Evolutionary conservation across 2,113 vertebrate species (phyloP).

Genomic region (Echinops telfairi): DNA sequence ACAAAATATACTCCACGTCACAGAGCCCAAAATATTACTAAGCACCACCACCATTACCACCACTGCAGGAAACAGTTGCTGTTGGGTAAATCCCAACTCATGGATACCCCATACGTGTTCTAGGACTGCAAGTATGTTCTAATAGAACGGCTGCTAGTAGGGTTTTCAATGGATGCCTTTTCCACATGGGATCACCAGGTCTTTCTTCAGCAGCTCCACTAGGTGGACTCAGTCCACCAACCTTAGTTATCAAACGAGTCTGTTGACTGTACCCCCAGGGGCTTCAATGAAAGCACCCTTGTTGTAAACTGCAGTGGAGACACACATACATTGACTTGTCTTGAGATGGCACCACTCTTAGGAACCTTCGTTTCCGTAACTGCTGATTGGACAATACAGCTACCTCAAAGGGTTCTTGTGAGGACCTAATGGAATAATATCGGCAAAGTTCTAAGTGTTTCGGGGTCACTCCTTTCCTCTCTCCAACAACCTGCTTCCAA

Average conservation of each 20-base stretch:
- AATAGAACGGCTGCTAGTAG: not conserved
- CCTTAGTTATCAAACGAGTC: not conserved
- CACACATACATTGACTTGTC: accelerated
- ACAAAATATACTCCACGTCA: not conserved
- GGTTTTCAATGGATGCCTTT: not conserved
- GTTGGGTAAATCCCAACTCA: not conserved
- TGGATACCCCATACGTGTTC: too few relatives aligned
- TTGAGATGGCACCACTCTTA: not conserved
- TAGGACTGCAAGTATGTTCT: not conserved
- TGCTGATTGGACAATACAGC: not conserved
- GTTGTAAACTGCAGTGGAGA: not conserved
- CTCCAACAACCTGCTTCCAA: not conserved
- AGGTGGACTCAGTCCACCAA: not conserved
- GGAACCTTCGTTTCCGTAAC: not conserved
- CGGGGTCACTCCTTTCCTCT: not conserved
- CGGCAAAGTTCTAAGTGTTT: not conserved
- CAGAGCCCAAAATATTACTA: not conserved
- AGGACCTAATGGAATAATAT: not conserved
- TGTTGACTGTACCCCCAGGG: not conserved
- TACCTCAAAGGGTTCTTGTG: not conserved
- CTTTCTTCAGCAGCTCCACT: not conserved
- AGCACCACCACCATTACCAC: too few relatives aligned
- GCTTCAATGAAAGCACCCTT: not conserved
- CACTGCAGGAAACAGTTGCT: not conserved
- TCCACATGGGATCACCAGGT: not conserved